A percentile compares a stretch with the other conserved stretches of the same genome.
Conservation (phyloP, 2,888 invertebrate genomes). For the Cinara cedri region DNA sequence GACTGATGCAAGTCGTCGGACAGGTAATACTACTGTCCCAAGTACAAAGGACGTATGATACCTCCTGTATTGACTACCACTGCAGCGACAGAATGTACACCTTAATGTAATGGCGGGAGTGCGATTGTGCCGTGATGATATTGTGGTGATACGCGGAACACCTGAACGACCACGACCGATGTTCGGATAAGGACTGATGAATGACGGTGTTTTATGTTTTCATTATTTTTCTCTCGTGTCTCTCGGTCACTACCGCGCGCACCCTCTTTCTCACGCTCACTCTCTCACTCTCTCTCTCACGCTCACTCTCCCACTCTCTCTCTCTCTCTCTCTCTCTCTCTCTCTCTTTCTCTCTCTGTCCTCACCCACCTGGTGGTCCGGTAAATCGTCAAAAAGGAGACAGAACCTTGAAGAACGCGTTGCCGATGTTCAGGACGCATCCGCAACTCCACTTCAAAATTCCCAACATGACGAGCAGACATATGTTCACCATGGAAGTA, state of each 20-base stretch:
- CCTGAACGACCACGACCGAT: slow-evolving; percentile 26
- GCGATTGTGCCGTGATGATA: too few relatives aligned
- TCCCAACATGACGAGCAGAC: too few relatives aligned
- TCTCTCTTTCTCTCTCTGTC: not conserved
- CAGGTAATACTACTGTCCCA: not conserved
- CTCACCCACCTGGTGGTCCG: too few relatives aligned
- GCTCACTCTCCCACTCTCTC: not conserved
- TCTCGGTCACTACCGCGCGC: not conserved
- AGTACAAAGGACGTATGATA: not conserved
- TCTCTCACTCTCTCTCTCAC: not conserved
- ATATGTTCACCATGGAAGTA: too few relatives aligned
- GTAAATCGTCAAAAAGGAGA: too few relatives aligned
- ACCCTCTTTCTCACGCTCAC: not conserved
- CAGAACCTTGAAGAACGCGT: too few relatives aligned
- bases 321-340: not conserved
- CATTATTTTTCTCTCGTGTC: not conserved
- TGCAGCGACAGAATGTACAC: too few relatives aligned
- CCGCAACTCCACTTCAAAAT: too few relatives aligned
- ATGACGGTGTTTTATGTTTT: not conserved
- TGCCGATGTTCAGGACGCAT: too few relatives aligned
- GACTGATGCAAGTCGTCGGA: too few relatives aligned
- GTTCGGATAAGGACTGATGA: slow-evolving; percentile 28
- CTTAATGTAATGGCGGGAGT: not conserved
- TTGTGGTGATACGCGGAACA: not conserved
- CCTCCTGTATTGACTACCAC: not conserved